Evolutionary conservation across 2,797 vertebrate species (phyloP), one percentile per base, ranked within the genome.

Genomic region (Austrolebias charrua): DNA sequence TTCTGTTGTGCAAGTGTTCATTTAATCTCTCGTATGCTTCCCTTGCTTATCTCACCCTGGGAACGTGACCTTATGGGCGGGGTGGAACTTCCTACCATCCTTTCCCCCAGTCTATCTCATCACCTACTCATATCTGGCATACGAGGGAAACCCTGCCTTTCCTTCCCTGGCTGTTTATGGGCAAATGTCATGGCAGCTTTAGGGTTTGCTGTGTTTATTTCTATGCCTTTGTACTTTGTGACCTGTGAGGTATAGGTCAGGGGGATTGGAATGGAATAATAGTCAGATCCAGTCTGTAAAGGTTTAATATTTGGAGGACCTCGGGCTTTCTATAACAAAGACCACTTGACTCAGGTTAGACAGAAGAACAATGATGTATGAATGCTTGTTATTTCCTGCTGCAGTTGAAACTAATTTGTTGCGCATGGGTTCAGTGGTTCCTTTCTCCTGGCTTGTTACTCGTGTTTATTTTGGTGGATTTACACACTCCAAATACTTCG

Each of bases 111-210:
- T 65, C 62, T 56, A 59, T 82, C 69, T 76, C 43, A 43, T 81
- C 73, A 71, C 65, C 66, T 62, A 7, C 43, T 60, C 60, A 44
- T 44, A 44, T 69, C 52, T 78, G 77, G 73, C 69, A 59, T 4
- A 7, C 55, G 69, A 79, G 79, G 85, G 83, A 89, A 86, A 66
- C 78, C 68, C 79, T 66, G 74, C 75, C 78, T 78, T 89, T 89
- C 83, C 86, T 87, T 50, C 53, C 16, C 56, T 20, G 60, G 55
- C 56, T 76, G 56, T 81, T 69, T 80, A 63, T 57, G 62, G 78
- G 83, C 60, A 70, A 76, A 66, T 66, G 63, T 80, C 69, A 79
- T 51, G 80, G 61, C 68, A 72, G 65, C 38, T 63, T 29, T 40
- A 40, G 10, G 29, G 49, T 63, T 71, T 49, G 19, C 43, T 4